Conservation (phyloP, 1,140 invertebrate genomes). For the Ceratosolen fusciceps region DNA sequence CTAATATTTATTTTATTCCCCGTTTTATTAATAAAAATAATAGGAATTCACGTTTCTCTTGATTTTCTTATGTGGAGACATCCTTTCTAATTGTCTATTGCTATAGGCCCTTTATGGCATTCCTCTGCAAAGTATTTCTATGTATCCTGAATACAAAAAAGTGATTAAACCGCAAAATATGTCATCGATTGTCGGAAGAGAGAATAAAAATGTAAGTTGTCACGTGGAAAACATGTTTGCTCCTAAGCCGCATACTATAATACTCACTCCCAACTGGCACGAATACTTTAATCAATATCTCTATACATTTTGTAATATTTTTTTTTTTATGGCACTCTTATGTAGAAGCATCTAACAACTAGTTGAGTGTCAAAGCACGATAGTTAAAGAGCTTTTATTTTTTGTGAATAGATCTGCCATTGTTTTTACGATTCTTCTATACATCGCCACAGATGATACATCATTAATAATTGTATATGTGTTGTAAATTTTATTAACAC, state of each 20-base stretch:
- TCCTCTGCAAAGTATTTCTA: slow-evolving; percentile 40
- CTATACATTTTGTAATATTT: slow-evolving; percentile 29
- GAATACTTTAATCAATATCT: slow-evolving; percentile 58
- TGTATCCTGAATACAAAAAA: slow-evolving; percentile 45
- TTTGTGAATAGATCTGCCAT: neutral
- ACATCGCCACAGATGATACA: too few species aligned
- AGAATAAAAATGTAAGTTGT: slow-evolving; percentile 69
- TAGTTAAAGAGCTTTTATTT: neutral
- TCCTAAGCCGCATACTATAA: slow-evolving; percentile 66
- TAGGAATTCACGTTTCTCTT: slow-evolving; percentile 1
- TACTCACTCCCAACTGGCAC: slow-evolving; percentile 70
- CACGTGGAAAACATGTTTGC: slow-evolving; percentile 60
- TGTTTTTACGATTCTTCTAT: too few species aligned
- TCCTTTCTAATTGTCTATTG: slow-evolving; percentile 20
- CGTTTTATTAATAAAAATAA: neutral
- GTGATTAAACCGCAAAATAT: slow-evolving; percentile 50
- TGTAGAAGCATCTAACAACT: slow-evolving; percentile 2
- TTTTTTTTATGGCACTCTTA: neutral
- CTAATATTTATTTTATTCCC: too few species aligned
- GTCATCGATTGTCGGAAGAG: slow-evolving; percentile 63
- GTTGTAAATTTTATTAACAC: too few species aligned
- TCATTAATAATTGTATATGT: too few species aligned
- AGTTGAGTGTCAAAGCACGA: slow-evolving; percentile 35
- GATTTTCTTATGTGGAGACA: neutral
- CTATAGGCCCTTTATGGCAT: slow-evolving; percentile 38